These are phyloP conservation scores for Caranx melampygus DNA, from an alignment of 2,113 vertebrate genomes.

Conservation along the genomic window DNA sequence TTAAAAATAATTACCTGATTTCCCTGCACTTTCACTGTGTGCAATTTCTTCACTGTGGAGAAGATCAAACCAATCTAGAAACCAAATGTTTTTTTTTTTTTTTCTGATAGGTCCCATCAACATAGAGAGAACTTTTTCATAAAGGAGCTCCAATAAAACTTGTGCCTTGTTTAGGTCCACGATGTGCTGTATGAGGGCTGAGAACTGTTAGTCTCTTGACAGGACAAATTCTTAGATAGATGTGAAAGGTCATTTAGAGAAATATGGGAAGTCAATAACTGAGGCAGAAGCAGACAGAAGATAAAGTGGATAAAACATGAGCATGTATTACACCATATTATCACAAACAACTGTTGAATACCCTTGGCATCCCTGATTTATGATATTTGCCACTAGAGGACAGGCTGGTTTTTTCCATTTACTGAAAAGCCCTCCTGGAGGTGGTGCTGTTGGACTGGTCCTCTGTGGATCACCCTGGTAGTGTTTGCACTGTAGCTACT, in stretches of 20 bases:
- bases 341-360: slow-evolving; percentile 12
- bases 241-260: slow-evolving; percentile 15
- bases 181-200: slow-evolving; percentile 3
- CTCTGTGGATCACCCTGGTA: neutral
- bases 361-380: slow-evolving; percentile 7
- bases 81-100: neutral
- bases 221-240: neutral
- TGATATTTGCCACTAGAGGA: slow-evolving; percentile 23
- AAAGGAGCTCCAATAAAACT: slow-evolving; percentile 8
- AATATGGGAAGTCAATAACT: slow-evolving; percentile 42
- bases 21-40: neutral
- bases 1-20: neutral
- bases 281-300: slow-evolving; percentile 27
- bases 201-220: neutral
- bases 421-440: slow-evolving; percentile 8
- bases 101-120: slow-evolving; percentile 37
- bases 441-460: neutral
- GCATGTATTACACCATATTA: slow-evolving; percentile 29
- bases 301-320: slow-evolving; percentile 30
- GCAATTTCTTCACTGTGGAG: neutral
- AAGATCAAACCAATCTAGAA: neutral
- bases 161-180: neutral
- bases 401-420: slow-evolving; percentile 7
- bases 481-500: slow-evolving; percentile 6
- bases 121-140: slow-evolving; percentile 3